Conservation (phyloP, 2,888 invertebrate genomes). For the Bombylius major region DNA sequence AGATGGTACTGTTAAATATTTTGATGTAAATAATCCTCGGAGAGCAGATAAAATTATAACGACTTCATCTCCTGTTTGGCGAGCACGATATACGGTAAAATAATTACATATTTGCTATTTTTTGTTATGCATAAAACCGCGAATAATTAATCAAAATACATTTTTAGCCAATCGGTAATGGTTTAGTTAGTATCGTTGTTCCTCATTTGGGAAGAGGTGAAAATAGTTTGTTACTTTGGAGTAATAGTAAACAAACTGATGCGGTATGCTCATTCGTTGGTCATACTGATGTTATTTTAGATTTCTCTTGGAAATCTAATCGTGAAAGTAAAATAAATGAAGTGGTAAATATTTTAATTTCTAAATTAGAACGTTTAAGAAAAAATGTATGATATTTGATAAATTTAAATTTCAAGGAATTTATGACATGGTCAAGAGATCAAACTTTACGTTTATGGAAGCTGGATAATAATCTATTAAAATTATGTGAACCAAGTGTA, state of each 20-base stretch:
- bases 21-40: slow-evolving; percentile 76
- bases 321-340: slow-evolving; percentile 34
- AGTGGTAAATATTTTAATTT: slow-evolving; percentile 22
- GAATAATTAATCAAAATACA: not conserved
- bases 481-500: slow-evolving; percentile 51
- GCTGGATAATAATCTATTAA: slow-evolving; percentile 72
- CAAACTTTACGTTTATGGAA: slow-evolving; percentile 84
- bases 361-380: not conserved
- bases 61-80: slow-evolving; percentile 77
- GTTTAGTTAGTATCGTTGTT: slow-evolving; percentile 80
- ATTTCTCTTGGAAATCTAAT: slow-evolving; percentile 86
- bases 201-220: slow-evolving; percentile 84
- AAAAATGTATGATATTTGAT: not conserved
- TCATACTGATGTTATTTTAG: slow-evolving; percentile 85
- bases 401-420: slow-evolving; percentile 38
- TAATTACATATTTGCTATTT: slow-evolving; percentile 3
- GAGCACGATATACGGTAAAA: slow-evolving; percentile 73
- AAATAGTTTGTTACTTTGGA: slow-evolving; percentile 69
- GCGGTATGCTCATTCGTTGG: slow-evolving; percentile 88
- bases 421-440: slow-evolving; percentile 93
- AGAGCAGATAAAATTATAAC: slow-evolving; percentile 74
- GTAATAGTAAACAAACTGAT: slow-evolving; percentile 50
- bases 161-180: slow-evolving; percentile 76
- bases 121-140: not conserved
- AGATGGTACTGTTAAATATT: slow-evolving; percentile 90